Evolutionary conservation across 2,888 invertebrate genomes (phyloP).

Genomic region (Trachelus stipa): DNA sequence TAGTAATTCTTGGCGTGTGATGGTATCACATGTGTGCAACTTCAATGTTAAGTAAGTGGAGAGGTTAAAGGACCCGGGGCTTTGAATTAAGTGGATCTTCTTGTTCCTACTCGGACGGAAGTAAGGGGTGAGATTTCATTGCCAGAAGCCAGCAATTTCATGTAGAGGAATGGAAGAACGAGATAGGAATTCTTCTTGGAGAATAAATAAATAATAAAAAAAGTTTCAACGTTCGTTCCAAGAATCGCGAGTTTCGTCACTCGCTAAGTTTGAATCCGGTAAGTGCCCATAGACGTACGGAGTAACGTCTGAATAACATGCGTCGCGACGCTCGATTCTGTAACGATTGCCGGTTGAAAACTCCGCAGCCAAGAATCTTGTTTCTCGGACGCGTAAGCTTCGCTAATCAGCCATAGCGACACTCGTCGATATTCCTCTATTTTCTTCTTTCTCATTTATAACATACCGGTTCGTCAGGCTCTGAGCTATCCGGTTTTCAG

Average conservation of each 20-base stretch:
- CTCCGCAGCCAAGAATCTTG: background rate
- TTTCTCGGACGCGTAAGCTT: background rate
- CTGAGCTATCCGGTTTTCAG: background rate
- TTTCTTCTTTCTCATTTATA: background rate
- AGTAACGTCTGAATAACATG: background rate
- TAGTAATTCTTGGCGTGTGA: background rate
- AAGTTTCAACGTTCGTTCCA: background rate
- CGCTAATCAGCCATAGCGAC: background rate
- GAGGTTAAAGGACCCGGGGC: background rate
- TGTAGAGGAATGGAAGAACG: background rate
- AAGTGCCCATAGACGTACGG: background rate
- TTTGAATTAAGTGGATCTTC: constrained; percentile 4
- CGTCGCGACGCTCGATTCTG: background rate
- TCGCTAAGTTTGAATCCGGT: background rate
- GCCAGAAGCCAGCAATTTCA: constrained; percentile 6
- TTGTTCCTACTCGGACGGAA: background rate
- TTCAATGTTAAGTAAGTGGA: background rate
- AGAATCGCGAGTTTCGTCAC: background rate
- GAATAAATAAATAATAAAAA: background rate
- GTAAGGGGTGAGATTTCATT: background rate
- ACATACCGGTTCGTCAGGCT: background rate
- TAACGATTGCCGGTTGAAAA: background rate
- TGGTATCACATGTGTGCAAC: background rate
- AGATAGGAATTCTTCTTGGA: background rate
- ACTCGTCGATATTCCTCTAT: background rate